Evolutionary conservation across 2,113 vertebrate genomes (phyloP), one percentile per base, ranked within the genome.

Genomic region (Edolisoma coerulescens): DNA sequence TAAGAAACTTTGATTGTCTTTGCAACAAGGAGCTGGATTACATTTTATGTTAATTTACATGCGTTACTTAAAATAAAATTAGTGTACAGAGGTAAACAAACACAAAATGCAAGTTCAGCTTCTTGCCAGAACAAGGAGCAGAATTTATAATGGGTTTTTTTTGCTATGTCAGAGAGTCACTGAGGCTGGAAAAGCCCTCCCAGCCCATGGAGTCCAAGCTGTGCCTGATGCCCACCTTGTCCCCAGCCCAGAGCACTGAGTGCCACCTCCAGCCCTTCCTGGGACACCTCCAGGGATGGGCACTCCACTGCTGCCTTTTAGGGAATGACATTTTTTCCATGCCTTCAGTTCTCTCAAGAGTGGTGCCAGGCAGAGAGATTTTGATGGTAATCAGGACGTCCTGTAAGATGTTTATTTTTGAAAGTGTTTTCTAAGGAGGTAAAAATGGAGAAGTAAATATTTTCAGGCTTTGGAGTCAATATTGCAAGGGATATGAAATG

Each of bases 161-260:
- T 14, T 71, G 39, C 4, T 6, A 0, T 68, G 89, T 54, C 11
- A 26, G 7, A 10, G 19, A 30, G 24, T 26, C 11, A 11, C 1
- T 33, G 12, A 59, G 50, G 32, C 2, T 67, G 15, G 39, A 52
- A 52, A 59, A 74, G 7, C 8, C 28, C 12, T 67, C 10, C 16
- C 5, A 45, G 33, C 0, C 2, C 6, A 22, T 1, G 1, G 4
- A 73, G 4, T 16, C 42, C 33, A 0, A 6, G 0, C 52, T 67
- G 52, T 74, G 33, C 20, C 27, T 1, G 0, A 3, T 70, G 0
- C 12, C 10, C 8, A 28, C 44, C 23, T 28, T 74, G 68, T 50
- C 14, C 6, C 42, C 18, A 65, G 52, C 52, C 23, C 77, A 74
- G 44, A 67, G 52, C 33, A 7, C 23, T 67, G 5, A 30, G 60